phyloP scores from a whole-genome alignment of 2,888 invertebrate species.

The Holacanthella duospinosa region DNA sequence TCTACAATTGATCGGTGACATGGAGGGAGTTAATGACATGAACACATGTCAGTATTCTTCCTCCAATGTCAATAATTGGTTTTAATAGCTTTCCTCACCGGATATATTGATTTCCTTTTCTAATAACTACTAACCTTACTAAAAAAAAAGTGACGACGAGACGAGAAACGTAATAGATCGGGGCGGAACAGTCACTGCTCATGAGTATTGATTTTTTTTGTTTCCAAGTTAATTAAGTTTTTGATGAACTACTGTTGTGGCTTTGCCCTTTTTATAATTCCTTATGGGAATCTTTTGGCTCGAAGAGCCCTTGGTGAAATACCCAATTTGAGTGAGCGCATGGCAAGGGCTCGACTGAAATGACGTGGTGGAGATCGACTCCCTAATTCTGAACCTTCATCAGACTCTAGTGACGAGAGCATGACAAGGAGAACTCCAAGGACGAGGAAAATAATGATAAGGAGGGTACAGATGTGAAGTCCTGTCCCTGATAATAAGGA shows the following conservation, averaged over 20 bases:
- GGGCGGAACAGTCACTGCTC: background rate
- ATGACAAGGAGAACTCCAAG: slow-evolving; percentile 72
- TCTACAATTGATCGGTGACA: too few relatives aligned
- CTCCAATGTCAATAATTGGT: too few relatives aligned
- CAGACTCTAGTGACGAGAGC: slow-evolving; percentile 58
- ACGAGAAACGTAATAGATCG: background rate
- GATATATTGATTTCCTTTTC: background rate
- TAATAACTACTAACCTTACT: background rate
- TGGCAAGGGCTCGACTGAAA: slow-evolving; percentile 80
- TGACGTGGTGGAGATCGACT: slow-evolving; percentile 58
- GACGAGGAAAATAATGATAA: slow-evolving; percentile 76
- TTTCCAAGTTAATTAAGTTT: background rate
- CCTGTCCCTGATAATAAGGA: slow-evolving; percentile 61
- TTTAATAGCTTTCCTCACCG: too few relatives aligned
- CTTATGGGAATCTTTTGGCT: slow-evolving; percentile 36
- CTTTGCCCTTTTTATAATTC: background rate
- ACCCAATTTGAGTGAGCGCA: slow-evolving; percentile 53
- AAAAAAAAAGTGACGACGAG: too few relatives aligned
- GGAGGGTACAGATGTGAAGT: slow-evolving; percentile 71
- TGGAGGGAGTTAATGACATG: too few relatives aligned
- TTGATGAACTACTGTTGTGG: background rate
- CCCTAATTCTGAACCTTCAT: slow-evolving; percentile 47
- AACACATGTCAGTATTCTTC: too few relatives aligned
- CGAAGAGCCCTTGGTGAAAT: slow-evolving; percentile 42
- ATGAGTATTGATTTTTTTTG: background rate